Evolutionary conservation across 1,140 invertebrate species (phyloP), one percentile per base, ranked within the genome.

Genomic region (Heliconius hewitsoni): DNA sequence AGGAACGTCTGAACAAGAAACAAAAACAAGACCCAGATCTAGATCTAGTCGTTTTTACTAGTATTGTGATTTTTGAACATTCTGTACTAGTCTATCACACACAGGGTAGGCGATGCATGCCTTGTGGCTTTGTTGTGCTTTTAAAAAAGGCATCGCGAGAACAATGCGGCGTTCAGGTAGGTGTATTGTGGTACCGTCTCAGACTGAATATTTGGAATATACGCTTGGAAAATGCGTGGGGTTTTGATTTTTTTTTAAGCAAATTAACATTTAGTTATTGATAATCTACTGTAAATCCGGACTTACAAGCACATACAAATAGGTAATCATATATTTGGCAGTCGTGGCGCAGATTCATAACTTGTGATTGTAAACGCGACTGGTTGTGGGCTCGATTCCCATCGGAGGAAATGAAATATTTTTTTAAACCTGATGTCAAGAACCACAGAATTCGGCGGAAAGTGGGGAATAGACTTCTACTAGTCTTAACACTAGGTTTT

Each of bases 91-190:
- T 92, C 85, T 90, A 91, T 92, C 85, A 85, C 85, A 86, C 84
- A 88, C 81, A 87, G 82, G 82, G 83, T 83, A 91, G 83, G 81
- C 85, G 85, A 89, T 87, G 88, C 89, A 90, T 89, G 88, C 91
- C 87, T 89, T 92, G 91, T 88, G 91, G 91, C 90, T 92, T 92
- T 89, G 91, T 92, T 91, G 90, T 86, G 87, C 89, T 91, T 91
- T 92, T 91, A 89, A 91, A 91, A 91, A 92, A 91, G 87, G 90
- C 89, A 89, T 87, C 85, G 86, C 85, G 83, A 78, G 82, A 91
- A 92, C 90, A 91, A 92, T 91, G 82, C 78, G 77, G 72, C 82
- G 82, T 82, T 84, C 87, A 89, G 89, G 89, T 91, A 37, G 34
- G 34, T 37, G 34, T 37, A 90, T 83, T 30, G 27, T 83, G 85